Evolutionary conservation across 2,113 vertebrate genomes (phyloP).

Genomic region (Heliornis fulica): DNA sequence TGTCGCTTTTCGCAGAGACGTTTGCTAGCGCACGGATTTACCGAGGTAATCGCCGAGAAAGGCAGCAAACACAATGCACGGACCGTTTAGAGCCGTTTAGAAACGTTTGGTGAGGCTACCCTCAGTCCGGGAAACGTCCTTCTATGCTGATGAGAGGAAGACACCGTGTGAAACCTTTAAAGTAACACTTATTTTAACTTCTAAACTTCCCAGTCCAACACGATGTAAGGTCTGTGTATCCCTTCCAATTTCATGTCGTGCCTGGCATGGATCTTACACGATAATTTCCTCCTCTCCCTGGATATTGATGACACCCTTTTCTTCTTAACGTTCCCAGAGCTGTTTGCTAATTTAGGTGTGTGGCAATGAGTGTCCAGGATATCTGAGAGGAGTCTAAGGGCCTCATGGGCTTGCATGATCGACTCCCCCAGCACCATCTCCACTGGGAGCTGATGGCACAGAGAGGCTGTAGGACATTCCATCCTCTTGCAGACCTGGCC

Average conservation of each 20-base stretch:
- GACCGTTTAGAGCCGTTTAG: not conserved
- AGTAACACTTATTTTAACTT: not conserved
- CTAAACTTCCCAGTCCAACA: not conserved
- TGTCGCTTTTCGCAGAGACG: not conserved
- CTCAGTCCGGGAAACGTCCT: not conserved
- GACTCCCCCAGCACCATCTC: accelerated
- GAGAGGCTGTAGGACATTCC: not conserved
- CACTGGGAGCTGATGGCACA: not conserved
- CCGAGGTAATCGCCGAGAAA: not conserved
- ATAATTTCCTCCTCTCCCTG: not conserved
- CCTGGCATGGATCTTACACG: not conserved
- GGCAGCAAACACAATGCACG: not conserved
- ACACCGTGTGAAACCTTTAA: not conserved
- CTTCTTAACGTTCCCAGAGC: not conserved
- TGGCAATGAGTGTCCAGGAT: accelerated
- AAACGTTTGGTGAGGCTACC: not conserved
- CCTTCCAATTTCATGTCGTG: not conserved
- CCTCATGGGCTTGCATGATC: not conserved
- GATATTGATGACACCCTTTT: not conserved
- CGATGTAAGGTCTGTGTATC: not conserved
- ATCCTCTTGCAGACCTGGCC: not conserved
- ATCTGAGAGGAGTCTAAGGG: not conserved
- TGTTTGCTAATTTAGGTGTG: not conserved
- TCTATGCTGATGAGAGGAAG: not conserved
- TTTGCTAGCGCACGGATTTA: accelerated